phyloP scores from a whole-genome alignment of 2,113 vertebrate genomes.

The Todiramphus chloris region DNA sequence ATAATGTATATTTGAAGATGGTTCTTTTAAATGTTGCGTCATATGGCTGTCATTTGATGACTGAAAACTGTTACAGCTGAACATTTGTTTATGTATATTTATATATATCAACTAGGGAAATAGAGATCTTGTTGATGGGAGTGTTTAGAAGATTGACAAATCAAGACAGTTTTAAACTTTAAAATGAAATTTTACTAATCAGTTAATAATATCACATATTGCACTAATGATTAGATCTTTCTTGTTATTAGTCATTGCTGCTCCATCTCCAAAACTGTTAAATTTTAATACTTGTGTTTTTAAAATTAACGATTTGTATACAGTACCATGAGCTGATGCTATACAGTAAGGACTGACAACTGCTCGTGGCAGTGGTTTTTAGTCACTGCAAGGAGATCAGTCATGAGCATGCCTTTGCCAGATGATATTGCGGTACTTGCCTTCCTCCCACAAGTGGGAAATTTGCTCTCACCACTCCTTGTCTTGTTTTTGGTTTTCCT shows the following conservation, averaged over 20 bases:
- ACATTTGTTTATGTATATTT: background rate
- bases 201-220: background rate
- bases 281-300: background rate
- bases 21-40: background rate
- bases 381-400: background rate
- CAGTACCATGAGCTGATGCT: background rate
- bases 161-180: background rate
- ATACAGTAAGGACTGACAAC: background rate
- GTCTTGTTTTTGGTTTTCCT: background rate
- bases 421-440: background rate
- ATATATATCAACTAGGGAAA: background rate
- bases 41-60: background rate
- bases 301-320: background rate
- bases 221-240: background rate
- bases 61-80: background rate
- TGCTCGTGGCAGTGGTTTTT: background rate
- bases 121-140: fast-evolving
- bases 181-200: background rate
- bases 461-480: background rate
- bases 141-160: background rate
- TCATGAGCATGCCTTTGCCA: background rate
- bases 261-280: background rate
- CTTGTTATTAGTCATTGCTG: background rate
- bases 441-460: background rate
- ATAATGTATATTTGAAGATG: background rate